A percentile compares a stretch with the other conserved stretches of the same genome.
Evolutionary conservation across 2,797 vertebrate species (phyloP).

Genomic region (Pampus argenteus): DNA sequence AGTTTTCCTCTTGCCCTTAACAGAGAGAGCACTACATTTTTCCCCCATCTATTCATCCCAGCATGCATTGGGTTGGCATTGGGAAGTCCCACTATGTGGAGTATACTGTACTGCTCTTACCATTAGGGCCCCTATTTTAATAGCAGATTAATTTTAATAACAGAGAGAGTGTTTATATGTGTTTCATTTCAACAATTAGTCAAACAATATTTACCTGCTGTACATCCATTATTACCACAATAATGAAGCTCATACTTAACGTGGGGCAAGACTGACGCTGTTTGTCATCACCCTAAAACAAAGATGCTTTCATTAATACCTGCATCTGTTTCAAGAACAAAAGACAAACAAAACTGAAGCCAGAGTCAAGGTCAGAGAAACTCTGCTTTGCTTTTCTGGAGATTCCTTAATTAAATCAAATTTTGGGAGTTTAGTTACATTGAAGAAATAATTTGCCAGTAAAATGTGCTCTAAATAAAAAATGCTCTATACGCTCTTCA

Average conservation of each 20-base stretch:
- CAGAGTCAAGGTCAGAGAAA: background rate
- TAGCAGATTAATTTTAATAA: too few species aligned
- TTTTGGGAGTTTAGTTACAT: background rate
- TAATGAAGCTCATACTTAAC: constrained; percentile 20
- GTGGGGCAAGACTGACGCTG: background rate
- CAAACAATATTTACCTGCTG: constrained; percentile 1
- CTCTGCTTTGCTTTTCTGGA: background rate
- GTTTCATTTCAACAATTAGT: background rate
- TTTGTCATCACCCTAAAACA: constrained; percentile 27
- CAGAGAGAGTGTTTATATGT: constrained; percentile 10
- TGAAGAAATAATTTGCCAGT: background rate
- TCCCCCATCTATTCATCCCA: constrained; percentile 6
- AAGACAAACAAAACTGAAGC: background rate
- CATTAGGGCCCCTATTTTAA: constrained; percentile 37
- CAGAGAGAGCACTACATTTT: background rate
- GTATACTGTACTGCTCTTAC: constrained; percentile 38
- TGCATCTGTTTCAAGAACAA: constrained; percentile 9
- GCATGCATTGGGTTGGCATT: background rate
- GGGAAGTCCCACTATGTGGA: constrained; percentile 34
- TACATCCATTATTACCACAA: constrained; percentile 19
- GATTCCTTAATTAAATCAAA: background rate
- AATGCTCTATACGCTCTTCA: too few species aligned
- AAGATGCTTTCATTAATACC: constrained; percentile 20
- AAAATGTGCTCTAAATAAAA: too few species aligned
- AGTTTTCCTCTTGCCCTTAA: constrained; percentile 14